Percentiles rank a stretch among this genome's conserved stretches.
Evolutionary conservation across 1,140 invertebrate genomes (phyloP).

Genomic region (Amphibalanus amphitrite): DNA sequence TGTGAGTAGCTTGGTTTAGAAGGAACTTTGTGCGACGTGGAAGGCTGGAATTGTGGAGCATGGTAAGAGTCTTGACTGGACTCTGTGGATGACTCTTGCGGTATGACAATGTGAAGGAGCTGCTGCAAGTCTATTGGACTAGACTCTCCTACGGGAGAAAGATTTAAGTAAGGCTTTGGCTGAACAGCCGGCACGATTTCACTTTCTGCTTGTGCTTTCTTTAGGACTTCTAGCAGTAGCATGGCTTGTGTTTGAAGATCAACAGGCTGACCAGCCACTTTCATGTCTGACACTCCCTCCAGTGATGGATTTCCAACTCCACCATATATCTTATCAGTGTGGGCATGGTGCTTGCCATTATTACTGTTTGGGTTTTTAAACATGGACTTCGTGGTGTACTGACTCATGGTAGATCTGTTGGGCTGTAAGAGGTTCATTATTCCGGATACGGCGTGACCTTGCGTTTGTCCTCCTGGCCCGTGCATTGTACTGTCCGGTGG

Average conservation of each 20-base stretch:
- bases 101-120: background rate
- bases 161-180: background rate
- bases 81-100: background rate
- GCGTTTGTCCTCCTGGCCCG: background rate
- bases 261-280: background rate
- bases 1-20: too few species aligned
- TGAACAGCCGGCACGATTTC: background rate
- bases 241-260: background rate
- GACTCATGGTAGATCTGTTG: background rate
- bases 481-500: background rate
- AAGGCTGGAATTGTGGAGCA: background rate
- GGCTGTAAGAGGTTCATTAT: background rate
- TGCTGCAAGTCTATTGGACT: background rate
- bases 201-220: background rate
- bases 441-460: background rate
- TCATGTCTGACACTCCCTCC: background rate
- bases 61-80: background rate
- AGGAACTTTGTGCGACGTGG: background rate
- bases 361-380: background rate
- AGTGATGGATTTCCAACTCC: background rate
- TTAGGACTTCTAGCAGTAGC: background rate
- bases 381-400: background rate
- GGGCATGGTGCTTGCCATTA: background rate
- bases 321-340: background rate
- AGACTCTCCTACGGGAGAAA: background rate